Evolutionary conservation across 1,140 invertebrate genomes (phyloP), one percentile per base, ranked within the genome.

Genomic region (Nilaparvata lugens): DNA sequence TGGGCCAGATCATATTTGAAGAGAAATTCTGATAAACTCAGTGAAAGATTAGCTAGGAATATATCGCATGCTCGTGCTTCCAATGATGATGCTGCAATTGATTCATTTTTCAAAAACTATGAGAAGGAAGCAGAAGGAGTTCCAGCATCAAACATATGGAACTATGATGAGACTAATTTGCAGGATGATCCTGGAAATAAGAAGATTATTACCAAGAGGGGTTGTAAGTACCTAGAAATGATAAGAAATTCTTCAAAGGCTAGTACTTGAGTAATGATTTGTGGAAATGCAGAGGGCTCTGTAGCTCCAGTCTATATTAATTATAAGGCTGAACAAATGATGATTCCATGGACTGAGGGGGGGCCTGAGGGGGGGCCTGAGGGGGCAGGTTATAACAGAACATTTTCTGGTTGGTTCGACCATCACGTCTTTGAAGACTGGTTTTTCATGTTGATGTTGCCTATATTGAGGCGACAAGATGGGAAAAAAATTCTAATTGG

Each of bases 151-250:
- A 67, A 70, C 54, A 71, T 76, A 14, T 54, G 72, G 1, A 77
- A 77, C 63, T 76, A 70, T 65, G 74, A 77, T 61, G 71, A 75
- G 65, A 77, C 74, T 2, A 75, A 76, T 64, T 62, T 74, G 11
- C 64, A 54, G 0, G 73, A 75, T 62, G 69, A 76, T 64, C 62
- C 62, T 4, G 71, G 72, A 64, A 61, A 9, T 59, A 68, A 62
- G 67, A 60, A 63, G 19, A 42, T 54, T 51, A 62, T 66, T 19
- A 19, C 42, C 2, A 42, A 38, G 38, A 35, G 58, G 56, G 64
- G 64, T 21, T 13, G n/a, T n/a, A 58, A 65, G 28, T 62, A 66
- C 52, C 25, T 52, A 6, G 64, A 63, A 24, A 40, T 25, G 7
- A 62, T 66, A 13, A 38, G 18, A 24, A 58, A 65, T 56, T 25